Percentiles rank a stretch among this genome's conserved stretches.
Evolutionary conservation across 2,797 vertebrate genomes (phyloP).

Genomic region (Eptatretus atami): DNA sequence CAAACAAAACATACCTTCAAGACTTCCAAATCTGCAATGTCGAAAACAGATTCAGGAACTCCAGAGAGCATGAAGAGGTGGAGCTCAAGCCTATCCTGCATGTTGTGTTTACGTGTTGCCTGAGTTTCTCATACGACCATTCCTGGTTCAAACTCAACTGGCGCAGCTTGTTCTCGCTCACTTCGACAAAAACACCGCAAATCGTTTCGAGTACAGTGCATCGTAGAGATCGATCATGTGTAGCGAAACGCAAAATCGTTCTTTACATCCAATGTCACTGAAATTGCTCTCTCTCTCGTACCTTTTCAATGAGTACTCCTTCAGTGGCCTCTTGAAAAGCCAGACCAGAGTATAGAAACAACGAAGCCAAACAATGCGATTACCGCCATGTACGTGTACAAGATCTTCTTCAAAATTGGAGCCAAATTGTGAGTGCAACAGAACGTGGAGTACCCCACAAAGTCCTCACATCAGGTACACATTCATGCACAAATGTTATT

Average conservation of each 20-base stretch:
- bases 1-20: constrained; percentile 19
- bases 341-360: constrained; percentile 89
- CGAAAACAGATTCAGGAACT: constrained; percentile 70
- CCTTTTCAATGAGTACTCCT: constrained; percentile 93
- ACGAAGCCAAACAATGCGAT: constrained; percentile 73
- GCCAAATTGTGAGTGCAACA: constrained; percentile 96
- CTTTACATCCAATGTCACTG: constrained; percentile 86
- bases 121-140: constrained; percentile 79
- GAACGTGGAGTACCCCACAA: constrained; percentile 62
- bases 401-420: constrained; percentile 77
- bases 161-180: constrained; percentile 84
- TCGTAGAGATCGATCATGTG: constrained; percentile 98
- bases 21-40: constrained; percentile 68
- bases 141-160: constrained; percentile 88
- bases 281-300: constrained; percentile 92
- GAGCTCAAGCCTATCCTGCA: constrained; percentile 65
- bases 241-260: constrained; percentile 86
- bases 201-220: constrained; percentile 81
- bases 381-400: constrained; percentile 70
- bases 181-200: constrained; percentile 80
- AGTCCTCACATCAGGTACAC: constrained; percentile 59
- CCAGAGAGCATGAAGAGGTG: constrained; percentile 90
- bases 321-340: constrained; percentile 70
- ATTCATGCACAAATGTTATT: constrained; percentile 61
- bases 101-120: constrained; percentile 54